Evolutionary conservation across 2,113 vertebrate species (phyloP), one percentile per base, ranked within the genome.

Genomic region (Macheiramphus alcinus): DNA sequence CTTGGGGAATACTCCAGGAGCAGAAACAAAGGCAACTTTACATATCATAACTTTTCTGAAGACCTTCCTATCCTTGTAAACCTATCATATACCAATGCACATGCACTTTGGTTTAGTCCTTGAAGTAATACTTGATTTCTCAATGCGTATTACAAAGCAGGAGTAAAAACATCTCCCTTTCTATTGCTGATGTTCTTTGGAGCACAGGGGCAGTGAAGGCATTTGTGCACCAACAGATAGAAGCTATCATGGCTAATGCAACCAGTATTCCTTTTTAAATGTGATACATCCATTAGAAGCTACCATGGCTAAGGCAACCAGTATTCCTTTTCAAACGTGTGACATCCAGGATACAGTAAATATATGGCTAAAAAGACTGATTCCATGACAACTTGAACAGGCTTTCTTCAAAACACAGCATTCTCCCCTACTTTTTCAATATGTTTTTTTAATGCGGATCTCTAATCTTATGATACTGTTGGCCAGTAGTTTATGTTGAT

Each of bases 301-400:
- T 34, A 18, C 25, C 34, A 23, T 21, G 45, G 71, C 43, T 66
- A 84, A 94, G 45, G 25, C 36, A 80, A 75, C 16, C 42, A 53
- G 31, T 26, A 59, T 32, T 63, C 11, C 23, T 45, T 45, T 22
- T 53, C 26, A 59, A 90, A 62, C 0, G 0, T 11, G 5, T 58
- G 13, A 53, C 32, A 63, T 36, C 40, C 48, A 65, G 48, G 26
- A 72, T 42, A 55, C 6, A 88, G n/a, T 7, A 94, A 86, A 88
- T 43, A 75, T 4, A 80, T 6, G 8, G 34, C 53, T 70, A n/a
- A 13, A 68, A 68, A 83, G 22, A 75, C 40, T 65, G 65, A 59
- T 36, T 75, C 48, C 25, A 32, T 19, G 29, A 32, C 31, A 90
- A 66, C n/a, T 14, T 45, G 59, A 53, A 58, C 5, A 62, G n/a